Conservation (phyloP, 37 sponge, comb jelly and placozoan species). For the Hexactinellida sp. region DNA sequence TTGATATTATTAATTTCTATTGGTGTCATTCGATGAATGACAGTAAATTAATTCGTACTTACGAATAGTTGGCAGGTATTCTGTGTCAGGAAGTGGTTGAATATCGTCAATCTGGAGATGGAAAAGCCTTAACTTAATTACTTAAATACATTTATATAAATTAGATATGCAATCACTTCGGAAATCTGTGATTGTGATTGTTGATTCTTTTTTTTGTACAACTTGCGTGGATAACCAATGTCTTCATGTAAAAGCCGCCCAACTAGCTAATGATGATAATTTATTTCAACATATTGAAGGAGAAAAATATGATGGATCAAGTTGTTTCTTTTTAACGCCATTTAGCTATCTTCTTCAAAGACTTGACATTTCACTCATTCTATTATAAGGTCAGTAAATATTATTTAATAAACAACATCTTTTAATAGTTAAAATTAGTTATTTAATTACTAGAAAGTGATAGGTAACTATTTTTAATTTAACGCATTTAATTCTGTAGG, state of each 20-base stretch:
- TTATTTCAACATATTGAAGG: background rate
- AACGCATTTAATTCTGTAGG: background rate
- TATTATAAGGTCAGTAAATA: background rate
- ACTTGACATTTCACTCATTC: background rate
- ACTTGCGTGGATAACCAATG: too few species aligned
- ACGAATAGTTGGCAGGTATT: background rate
- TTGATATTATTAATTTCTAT: background rate
- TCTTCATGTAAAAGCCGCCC: too few species aligned
- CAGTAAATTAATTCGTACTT: background rate
- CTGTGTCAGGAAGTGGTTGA: background rate
- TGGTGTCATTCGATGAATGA: background rate
- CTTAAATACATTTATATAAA: too few species aligned
- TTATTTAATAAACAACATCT: background rate
- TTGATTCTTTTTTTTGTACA: too few species aligned
- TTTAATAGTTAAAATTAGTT: background rate
- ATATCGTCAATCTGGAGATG: background rate
- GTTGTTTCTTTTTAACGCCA: background rate
- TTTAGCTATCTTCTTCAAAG: background rate
- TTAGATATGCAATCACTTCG: too few species aligned
- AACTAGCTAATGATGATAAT: background rate
- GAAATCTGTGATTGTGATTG: too few species aligned
- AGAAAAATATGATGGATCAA: background rate
- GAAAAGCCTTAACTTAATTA: background rate
- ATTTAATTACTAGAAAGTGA: background rate
- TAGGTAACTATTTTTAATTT: background rate